These are phyloP conservation scores for Delichon dasypus DNA, from an alignment of 2,797 vertebrate species.

Conservation along the genomic window DNA sequence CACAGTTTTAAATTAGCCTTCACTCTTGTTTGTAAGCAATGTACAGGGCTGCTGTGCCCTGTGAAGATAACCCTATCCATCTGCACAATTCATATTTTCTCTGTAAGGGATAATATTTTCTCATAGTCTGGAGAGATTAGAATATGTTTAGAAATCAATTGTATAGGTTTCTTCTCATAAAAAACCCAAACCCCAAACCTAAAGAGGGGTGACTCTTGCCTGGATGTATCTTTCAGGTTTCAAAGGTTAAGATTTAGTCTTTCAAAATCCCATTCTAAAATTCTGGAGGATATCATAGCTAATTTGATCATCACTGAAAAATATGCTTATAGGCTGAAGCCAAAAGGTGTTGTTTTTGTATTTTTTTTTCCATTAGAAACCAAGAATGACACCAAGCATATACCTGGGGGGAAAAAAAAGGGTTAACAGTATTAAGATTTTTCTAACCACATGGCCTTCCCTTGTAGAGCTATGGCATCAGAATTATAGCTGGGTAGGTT, in stretches of 20 bases:
- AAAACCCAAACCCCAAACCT: fast-evolving
- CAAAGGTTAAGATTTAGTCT: neutral
- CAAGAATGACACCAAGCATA: neutral
- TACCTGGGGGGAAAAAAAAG: neutral
- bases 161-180: neutral
- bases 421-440: neutral
- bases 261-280: neutral
- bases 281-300: neutral
- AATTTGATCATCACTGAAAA: neutral
- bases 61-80: neutral
- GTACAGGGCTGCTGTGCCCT: neutral
- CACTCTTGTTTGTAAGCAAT: neutral
- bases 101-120: neutral
- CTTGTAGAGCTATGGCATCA: neutral
- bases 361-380: neutral
- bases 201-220: neutral
- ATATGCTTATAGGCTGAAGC: neutral
- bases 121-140: neutral
- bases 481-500: neutral
- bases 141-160: neutral
- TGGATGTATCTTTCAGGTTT: neutral
- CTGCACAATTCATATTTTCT: neutral
- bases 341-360: neutral
- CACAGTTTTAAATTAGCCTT: neutral
- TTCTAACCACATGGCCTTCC: neutral